Evolutionary conservation across 2,113 vertebrate species (phyloP), one percentile per base, ranked within the genome.

Genomic region (Podilymbus podiceps): DNA sequence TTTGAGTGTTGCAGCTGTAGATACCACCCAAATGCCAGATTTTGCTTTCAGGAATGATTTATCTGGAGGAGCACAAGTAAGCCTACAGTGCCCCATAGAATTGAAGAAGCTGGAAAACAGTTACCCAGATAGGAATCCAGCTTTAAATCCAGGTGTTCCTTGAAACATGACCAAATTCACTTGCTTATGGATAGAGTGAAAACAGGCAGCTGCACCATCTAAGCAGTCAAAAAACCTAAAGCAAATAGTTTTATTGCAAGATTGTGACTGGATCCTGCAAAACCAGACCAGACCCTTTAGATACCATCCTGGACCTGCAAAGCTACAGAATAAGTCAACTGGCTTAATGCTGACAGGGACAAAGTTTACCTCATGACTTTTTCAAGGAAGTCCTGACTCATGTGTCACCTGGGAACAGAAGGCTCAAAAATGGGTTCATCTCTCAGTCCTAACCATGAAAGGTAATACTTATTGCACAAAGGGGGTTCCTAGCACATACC

Each of bases 61-160:
- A 62, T 69, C 83, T 49, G 38, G 17, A 84, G 55, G 23, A 89
- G 31, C 33, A 55, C 2, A 1, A 14, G 38, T 63, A 81, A 92
- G 10, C 33, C 5, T 53, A 50, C 18, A 44, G 46, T 11, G 42
- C 55, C 59, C 53, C 28, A 24, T 0, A 82, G 91, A 78, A 77
- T 27, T 59, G 27, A 69, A 69, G 68, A 52, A 80, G 59, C 58
- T 89, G 42, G 72, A 56, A 69, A 95, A 42, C 28, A 55, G 35
- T 53, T 60, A 31, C 50, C 58, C 20, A 27, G 58, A 10, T 84
- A 82, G 28, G 66, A 82, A 91, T 78, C 31, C 62, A 52, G 60
- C 73, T 92, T 60, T 16, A 7, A 46, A 85, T 66, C 89, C 95
- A 97, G 84, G 87, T 97, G 91, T 55, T 94, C 44, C 84, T 87